Percentiles rank a stretch among this genome's conserved stretches.
Conservation (phyloP, 2,888 invertebrate genomes). For the Andrena flavipes region DNA sequence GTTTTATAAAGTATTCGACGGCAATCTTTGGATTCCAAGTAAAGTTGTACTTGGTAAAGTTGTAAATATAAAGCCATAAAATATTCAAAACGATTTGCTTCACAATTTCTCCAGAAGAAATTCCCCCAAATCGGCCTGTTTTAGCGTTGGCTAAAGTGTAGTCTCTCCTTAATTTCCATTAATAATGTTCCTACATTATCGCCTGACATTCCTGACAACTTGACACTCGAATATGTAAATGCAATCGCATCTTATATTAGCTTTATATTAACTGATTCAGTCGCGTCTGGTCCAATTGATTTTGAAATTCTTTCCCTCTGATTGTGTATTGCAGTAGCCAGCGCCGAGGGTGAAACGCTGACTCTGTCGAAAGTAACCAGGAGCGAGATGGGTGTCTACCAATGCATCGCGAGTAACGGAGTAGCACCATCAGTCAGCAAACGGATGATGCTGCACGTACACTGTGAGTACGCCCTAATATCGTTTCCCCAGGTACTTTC, state of each 20-base stretch:
- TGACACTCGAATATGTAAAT: not conserved
- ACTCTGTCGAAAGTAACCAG: conserved; percentile 94
- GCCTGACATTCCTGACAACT: not conserved
- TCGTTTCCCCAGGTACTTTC: conserved; percentile 48
- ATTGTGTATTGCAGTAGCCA: conserved; percentile 86
- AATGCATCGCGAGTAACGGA: conserved; percentile 95
- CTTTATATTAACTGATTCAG: not conserved
- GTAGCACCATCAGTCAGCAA: conserved; percentile 96
- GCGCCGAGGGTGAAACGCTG: conserved; percentile 92
- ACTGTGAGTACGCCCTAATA: conserved; percentile 89
- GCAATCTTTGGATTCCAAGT: no score
- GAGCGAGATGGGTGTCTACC: conserved; percentile 95
- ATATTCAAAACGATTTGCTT: no score
- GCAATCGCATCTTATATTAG: not conserved
- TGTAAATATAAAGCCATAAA: no score
- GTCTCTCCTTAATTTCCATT: no score
- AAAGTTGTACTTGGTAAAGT: no score
- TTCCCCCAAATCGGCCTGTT: no score
- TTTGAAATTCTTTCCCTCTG: conserved; percentile 25
- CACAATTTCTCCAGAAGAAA: no score
- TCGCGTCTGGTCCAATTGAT: not conserved
- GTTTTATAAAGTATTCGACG: no score
- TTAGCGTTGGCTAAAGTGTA: no score
- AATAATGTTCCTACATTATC: no score
- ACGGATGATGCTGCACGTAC: conserved; percentile 95